Base-by-base conservation (phyloP, 2,888 invertebrate genomes). In the Bembecia ichneumoniformis region DNA sequence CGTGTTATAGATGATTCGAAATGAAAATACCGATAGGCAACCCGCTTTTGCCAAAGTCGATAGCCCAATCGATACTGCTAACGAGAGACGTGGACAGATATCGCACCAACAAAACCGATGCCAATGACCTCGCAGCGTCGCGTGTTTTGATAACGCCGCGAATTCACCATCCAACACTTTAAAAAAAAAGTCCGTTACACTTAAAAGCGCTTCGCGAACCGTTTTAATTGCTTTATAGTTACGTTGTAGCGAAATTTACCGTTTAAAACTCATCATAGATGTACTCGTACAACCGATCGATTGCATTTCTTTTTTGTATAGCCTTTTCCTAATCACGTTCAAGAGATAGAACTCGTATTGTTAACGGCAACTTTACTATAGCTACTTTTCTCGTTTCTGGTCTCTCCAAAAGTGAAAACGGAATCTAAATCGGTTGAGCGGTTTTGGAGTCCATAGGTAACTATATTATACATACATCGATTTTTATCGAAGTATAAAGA, bases 181-280 rank as follows among this genome's bases (percentile, higher is more conserved):
- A 56, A 58, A 66, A 62, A 69, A 66, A 69, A 65, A 59, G 73
- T 68, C 68, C 65, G 74, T 72, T 72, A 83, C 83, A 68, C 80
- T 82, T 79, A 78, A 81, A 70, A 71, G 66, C 65, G 68, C 66
- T 67, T 63, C 64, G 67, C 65, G 69, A 60, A 77, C 83, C 84
- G 84, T 84, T 86, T 84, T 84, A 84, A 86, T 86, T 82, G 79
- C 80, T 77, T 78, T 73, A 77, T 74, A 76, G 81, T 75, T 76
- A 74, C 73, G 76, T 68, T 68, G 74, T 75, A 77, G 78, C 77
- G 76, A 77, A 71, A 63, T 72, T 59, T 75, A 82, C 84, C 78
- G 86, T 79, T 86, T 74, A 69, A 65, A 68, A 79, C 82, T 82
- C 82, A 82, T 80, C 79, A 83, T 77, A 73, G 76, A 71, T 71